Evolutionary conservation across 2,797 vertebrate genomes (phyloP).

Genomic region (Danio albolineatus): DNA sequence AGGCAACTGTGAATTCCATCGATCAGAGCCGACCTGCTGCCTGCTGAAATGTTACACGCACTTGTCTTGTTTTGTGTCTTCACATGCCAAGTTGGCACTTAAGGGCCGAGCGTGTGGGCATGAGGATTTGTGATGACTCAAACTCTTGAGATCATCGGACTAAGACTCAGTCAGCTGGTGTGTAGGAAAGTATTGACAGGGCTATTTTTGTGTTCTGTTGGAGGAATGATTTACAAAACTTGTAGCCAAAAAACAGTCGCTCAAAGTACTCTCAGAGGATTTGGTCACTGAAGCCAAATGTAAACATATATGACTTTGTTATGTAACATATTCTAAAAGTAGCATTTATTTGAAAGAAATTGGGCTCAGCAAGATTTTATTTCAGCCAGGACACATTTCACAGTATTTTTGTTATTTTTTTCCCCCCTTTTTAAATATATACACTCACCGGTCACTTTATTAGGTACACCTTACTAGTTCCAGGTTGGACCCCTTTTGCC

Average conservation of each 20-base stretch:
- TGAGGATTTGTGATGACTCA: conserved; percentile 57
- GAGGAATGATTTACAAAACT: neutral
- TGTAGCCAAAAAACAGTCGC: neutral
- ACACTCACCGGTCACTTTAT: too few species aligned
- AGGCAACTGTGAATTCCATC: conserved; percentile 24
- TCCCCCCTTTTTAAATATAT: too few species aligned
- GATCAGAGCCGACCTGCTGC: conserved; percentile 14
- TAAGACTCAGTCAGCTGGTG: conserved; percentile 42
- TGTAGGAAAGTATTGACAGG: conserved; percentile 47
- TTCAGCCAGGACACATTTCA: too few species aligned
- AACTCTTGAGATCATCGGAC: conserved; percentile 45
- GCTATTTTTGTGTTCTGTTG: conserved; percentile 47
- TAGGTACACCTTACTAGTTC: too few species aligned
- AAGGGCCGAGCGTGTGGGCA: conserved; percentile 30
- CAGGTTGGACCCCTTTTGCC: too few species aligned
- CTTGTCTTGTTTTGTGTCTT: conserved; percentile 47
- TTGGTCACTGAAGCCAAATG: neutral
- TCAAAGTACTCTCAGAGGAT: neutral
- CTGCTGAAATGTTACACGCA: conserved; percentile 27
- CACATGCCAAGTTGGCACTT: conserved; percentile 38
- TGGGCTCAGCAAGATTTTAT: neutral
- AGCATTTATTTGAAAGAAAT: neutral
- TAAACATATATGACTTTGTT: neutral
- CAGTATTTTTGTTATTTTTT: too few species aligned
- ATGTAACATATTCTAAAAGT: neutral